Conservation (phyloP, 2,888 invertebrate genomes). For the Leptinotarsa rubiginosa region DNA sequence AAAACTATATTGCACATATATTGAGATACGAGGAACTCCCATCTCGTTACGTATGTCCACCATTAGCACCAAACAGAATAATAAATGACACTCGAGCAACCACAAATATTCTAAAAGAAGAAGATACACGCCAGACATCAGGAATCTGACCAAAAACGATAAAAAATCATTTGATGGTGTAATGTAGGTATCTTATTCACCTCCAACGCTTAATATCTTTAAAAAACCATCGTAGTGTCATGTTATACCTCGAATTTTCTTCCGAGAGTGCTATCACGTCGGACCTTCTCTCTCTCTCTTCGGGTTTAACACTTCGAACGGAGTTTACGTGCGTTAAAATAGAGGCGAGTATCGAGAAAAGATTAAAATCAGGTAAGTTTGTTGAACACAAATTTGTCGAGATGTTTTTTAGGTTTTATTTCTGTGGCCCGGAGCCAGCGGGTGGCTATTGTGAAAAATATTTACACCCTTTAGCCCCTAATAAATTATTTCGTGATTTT, state of each 20-base stretch:
- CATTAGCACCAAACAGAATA: conserved; percentile 2
- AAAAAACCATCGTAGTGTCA: conserved; percentile 60
- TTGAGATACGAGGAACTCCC: not conserved
- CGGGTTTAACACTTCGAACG: not conserved
- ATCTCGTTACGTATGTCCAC: not conserved
- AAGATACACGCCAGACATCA: conserved; percentile 18
- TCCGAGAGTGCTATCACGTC: conserved; percentile 1
- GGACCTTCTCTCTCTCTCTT: conserved; percentile 1
- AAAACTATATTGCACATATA: not conserved
- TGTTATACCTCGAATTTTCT: conserved; percentile 57
- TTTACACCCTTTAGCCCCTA: conserved; percentile 64
- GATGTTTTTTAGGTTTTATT: conserved; percentile 62
- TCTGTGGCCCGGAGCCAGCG: conserved; percentile 58
- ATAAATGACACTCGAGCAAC: conserved; percentile 5
- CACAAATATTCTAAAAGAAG: conserved; percentile 22
- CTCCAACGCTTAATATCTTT: conserved; percentile 59
- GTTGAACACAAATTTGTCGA: conserved; percentile 63
- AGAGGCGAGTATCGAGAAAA: conserved; percentile 28
- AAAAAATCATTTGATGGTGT: conserved; percentile 38
- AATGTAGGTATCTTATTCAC: conserved; percentile 56
- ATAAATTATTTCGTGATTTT: conserved; percentile 63
- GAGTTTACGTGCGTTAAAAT: conserved; percentile 28
- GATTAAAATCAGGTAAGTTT: conserved; percentile 60
- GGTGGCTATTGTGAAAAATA: conserved; percentile 63
- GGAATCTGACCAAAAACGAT: conserved; percentile 13